These are phyloP conservation scores for Mayetiola destructor DNA, from an alignment of 2,888 invertebrate species.

Conservation along the genomic window DNA sequence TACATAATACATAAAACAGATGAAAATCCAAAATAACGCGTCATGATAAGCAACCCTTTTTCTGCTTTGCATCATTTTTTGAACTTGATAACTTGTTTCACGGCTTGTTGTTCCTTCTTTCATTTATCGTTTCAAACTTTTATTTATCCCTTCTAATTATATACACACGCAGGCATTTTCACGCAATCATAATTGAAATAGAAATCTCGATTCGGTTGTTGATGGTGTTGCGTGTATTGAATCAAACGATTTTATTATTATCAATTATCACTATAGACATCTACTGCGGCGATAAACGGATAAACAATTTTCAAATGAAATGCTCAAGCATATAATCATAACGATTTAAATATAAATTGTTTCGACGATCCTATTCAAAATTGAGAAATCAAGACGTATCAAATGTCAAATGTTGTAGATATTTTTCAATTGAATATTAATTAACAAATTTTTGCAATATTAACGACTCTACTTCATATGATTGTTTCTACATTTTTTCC, in stretches of 20 bases:
- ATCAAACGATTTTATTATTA: conserved; percentile 6
- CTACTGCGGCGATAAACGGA: too few relatives aligned
- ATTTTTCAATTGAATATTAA: not conserved
- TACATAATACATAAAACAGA: too few relatives aligned
- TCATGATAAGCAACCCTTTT: too few relatives aligned
- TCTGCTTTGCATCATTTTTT: not conserved
- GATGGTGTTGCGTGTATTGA: not conserved
- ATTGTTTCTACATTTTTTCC: too few relatives aligned
- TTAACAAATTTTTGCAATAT: not conserved
- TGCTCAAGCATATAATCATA: too few relatives aligned
- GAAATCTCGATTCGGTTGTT: not conserved
- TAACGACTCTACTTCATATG: too few relatives aligned
- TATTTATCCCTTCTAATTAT: not conserved
- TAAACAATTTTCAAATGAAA: too few relatives aligned
- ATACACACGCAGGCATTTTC: conserved; percentile 6
- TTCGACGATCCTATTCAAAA: not conserved
- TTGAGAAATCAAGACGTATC: too few relatives aligned
- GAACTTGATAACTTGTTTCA: not conserved
- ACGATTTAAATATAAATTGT: too few relatives aligned
- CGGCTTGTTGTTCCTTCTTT: not conserved
- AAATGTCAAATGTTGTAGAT: too few relatives aligned
- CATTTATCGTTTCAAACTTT: not conserved
- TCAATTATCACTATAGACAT: conserved; percentile 10
- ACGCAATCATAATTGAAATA: conserved; percentile 1
- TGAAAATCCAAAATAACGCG: too few relatives aligned